A percentile compares a stretch with the other conserved stretches of the same genome.
These are phyloP conservation scores for Clamator glandarius DNA, from an alignment of 2,797 vertebrate species.

Conservation along the genomic window DNA sequence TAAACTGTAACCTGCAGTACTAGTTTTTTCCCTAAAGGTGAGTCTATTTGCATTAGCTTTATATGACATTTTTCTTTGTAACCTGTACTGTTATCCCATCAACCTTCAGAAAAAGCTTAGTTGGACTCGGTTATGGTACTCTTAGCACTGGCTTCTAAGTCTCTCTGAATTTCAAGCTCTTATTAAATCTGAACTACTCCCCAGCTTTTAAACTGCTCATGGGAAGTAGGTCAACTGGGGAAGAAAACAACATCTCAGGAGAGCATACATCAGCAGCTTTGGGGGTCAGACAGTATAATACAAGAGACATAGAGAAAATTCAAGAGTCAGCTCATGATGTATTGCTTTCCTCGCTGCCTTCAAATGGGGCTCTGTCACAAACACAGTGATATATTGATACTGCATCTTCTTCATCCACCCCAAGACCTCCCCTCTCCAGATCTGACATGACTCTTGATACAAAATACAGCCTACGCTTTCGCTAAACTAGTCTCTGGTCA, in stretches of 20 bases:
- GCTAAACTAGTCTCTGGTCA: not conserved
- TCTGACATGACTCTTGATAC: not conserved
- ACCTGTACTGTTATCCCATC: not conserved
- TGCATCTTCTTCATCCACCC: not conserved
- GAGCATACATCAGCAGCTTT: constrained; percentile 45
- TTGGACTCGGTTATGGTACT: not conserved
- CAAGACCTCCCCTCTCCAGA: not conserved
- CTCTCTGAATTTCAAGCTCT: not conserved
- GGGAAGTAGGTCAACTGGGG: not conserved
- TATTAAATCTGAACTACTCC: constrained; percentile 4
- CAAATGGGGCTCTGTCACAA: not conserved
- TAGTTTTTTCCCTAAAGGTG: not conserved
- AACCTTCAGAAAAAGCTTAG: not conserved
- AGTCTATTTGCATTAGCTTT: not conserved
- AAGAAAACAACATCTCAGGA: not conserved
- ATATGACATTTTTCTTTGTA: not conserved
- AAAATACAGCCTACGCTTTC: not conserved
- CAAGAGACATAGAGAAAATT: constrained; percentile 26
- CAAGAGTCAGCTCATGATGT: constrained; percentile 31
- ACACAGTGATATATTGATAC: not conserved
- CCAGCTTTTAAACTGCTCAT: not conserved
- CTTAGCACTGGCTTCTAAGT: not conserved
- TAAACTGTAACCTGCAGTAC: not conserved
- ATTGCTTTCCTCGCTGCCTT: not conserved
- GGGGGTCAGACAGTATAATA: constrained; percentile 59